Conservation (phyloP, 2,797 vertebrate species). For the Sebastes umbrosus region DNA sequence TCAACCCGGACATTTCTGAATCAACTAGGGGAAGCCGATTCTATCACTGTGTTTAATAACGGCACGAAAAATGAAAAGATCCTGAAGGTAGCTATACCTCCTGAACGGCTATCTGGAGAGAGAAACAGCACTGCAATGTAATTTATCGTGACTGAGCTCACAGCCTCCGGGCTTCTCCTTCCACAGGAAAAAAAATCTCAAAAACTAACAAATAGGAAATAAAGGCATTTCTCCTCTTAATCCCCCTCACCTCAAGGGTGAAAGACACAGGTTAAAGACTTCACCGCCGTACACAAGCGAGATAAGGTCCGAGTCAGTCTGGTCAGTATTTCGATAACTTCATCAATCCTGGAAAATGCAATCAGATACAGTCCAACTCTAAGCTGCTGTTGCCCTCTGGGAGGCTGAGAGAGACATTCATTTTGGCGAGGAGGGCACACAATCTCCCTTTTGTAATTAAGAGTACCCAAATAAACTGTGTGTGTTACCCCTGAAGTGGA, state of each 20-base stretch:
- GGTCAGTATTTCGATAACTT: constrained; percentile 81
- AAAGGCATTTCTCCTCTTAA: constrained; percentile 73
- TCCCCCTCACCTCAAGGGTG: constrained; percentile 64
- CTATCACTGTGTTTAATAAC: constrained; percentile 80
- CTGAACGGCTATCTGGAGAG: constrained; percentile 78
- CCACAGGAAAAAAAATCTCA: constrained; percentile 27
- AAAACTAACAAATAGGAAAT: constrained; percentile 78
- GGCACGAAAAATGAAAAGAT: constrained; percentile 81
- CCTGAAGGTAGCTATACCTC: constrained; percentile 76
- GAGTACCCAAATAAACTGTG: constrained; percentile 87
- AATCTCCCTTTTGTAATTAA: constrained; percentile 87
- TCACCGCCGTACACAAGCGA: constrained; percentile 64
- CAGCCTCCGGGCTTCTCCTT: constrained; percentile 57
- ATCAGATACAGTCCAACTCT: constrained; percentile 80
- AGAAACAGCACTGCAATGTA: constrained; percentile 71
- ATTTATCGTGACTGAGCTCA: constrained; percentile 72
- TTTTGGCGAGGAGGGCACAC: constrained; percentile 72
- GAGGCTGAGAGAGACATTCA: constrained; percentile 73
- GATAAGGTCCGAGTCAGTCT: constrained; percentile 71
- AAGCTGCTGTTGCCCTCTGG: constrained; percentile 79
- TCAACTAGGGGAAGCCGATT: constrained; percentile 64
- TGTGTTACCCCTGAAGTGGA: constrained; percentile 82
- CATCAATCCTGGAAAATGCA: constrained; percentile 82
- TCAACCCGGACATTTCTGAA: constrained; percentile 64
- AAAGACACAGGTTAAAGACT: constrained; percentile 80